Evolutionary conservation across 2,888 invertebrate species (phyloP), one percentile per base, ranked within the genome.

Genomic region (Cactoblastis cactorum): DNA sequence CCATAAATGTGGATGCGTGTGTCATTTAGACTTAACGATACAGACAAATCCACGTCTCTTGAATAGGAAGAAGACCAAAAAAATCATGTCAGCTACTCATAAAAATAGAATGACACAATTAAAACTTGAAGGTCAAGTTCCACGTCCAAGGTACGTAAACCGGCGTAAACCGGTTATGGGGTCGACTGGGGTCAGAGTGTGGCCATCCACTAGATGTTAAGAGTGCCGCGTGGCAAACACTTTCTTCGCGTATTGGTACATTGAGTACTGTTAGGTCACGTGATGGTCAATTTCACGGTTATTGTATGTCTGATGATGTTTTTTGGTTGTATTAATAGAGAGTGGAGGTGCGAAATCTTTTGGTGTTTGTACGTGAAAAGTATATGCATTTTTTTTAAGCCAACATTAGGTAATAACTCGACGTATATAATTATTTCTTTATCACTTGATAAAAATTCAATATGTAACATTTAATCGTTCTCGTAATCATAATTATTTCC

Each of bases 251-350:
- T 38, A 47, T 45, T 38, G 49, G 15, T 39, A 5, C 5, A 22
- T 14, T 9, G 49, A 52, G 59, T 54, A 49, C 56, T 52, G 37
- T 37, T 37, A 37, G 37, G 59, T 57, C 59, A 61, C 59, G 60
- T 53, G 53, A 72, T 71, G 67, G 71, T 58, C 66, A 70, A 74
- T 74, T 69, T 62, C 56, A 58, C 53, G 59, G 52, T 57, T 58
- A 67, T 69, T 69, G 68, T 28, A 17, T 11, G 1, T 11, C 3
- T 15, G 35, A 47, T 37, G 15, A n/a, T 35, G 19, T 35, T 45
- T 45, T 45, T 46, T 34, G 15, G 15, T n/a, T 11, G 11, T 35
- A 35, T 35, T 14, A 9, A 9, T 1, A 3, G 28, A 9, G 8
- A 3, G 28, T 28, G 15, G 3, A 15, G 12, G 35, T 35, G 14